Evolutionary conservation across 2,888 invertebrate species (phyloP).

Genomic region (Drosophila anceps): DNA sequence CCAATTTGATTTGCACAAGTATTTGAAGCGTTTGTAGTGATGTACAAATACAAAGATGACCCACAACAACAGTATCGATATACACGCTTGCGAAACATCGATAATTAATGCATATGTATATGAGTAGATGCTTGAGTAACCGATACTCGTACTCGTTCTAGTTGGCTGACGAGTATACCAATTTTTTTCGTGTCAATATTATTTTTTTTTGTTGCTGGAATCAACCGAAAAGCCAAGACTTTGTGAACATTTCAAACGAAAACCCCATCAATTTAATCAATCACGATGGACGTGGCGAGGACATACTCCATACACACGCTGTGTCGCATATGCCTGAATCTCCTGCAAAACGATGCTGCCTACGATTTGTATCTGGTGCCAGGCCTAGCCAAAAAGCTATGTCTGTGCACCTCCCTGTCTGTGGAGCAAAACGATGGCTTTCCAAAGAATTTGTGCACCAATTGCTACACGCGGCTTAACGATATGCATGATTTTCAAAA

Average conservation of each 20-base stretch:
- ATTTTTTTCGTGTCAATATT: constrained; percentile 80
- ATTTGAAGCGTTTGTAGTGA: constrained; percentile 36
- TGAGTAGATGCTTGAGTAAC: constrained; percentile 35
- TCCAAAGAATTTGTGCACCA: constrained; percentile 81
- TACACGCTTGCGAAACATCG: constrained; percentile 12
- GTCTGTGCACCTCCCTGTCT: constrained; percentile 80
- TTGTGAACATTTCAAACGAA: constrained; percentile 20
- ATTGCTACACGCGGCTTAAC: constrained; percentile 77
- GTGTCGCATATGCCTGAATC: constrained; percentile 83
- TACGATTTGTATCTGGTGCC: constrained; percentile 81
- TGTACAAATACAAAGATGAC: constrained; percentile 9
- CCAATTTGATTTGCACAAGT: constrained; percentile 40
- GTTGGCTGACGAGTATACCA: constrained; percentile 73
- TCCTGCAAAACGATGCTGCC: constrained; percentile 72
- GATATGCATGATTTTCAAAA: constrained; percentile 83
- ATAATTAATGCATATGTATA: neutral
- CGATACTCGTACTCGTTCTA: constrained; percentile 67
- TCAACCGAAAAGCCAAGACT: constrained; percentile 45
- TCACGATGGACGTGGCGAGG: constrained; percentile 70
- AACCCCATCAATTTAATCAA: constrained; percentile 1
- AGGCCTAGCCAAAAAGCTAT: constrained; percentile 81
- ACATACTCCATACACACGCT: constrained; percentile 75
- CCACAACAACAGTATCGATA: constrained; percentile 9
- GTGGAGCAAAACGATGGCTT: constrained; percentile 83
- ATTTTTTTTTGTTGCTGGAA: constrained; percentile 70